Base-by-base conservation (phyloP, 2,113 vertebrate species). In the Bos indicus region DNA sequence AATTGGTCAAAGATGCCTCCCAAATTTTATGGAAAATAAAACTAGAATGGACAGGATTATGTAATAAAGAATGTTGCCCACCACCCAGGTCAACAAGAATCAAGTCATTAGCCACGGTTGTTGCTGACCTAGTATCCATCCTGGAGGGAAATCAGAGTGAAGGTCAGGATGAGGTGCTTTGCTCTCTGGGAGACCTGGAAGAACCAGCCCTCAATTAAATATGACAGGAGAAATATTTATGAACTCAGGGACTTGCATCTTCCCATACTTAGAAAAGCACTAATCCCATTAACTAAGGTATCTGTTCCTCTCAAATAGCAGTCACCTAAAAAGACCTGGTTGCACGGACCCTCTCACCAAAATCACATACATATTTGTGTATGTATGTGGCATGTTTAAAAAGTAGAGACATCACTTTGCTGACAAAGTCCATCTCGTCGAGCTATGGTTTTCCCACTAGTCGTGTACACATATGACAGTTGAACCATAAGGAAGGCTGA, bases 391-490 rank as follows among this genome's bases (percentile, higher is more conserved):
- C 67, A 71, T 71, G 17, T 1, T 71, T 23, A 71, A 36, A 23
- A 71, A 71, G 67, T 9, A 40, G n/a, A 71, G 67, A 23, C 67
- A 40, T 71, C 64, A 23, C n/a, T 71, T 36, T 71, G 64, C n/a
- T 10, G 4, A 71, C n/a, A 10, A 23, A 36, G 64, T 71, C 1
- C 64, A 36, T 23, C 67, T 71, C 10, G 0, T 71, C 19, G 0
- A 36, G 5, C 67, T 71, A 12, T 12, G n/a, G 67, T 40, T 71
- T 71, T 40, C 36, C 67, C n/a, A 71, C 67, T 12, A 71, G 10
- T 71, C 1, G 0, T 71, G n/a, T 23, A 23, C 67, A 40, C 67
- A 40, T 12, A 36, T 23, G 0, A 12, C 10, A 40, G 19, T 2
- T 71, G 67, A 71, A 71, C 67, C 19, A 71, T 23, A 21, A 40